phyloP scores from a whole-genome alignment of 2,113 vertebrate species.

The Gobius niger region DNA sequence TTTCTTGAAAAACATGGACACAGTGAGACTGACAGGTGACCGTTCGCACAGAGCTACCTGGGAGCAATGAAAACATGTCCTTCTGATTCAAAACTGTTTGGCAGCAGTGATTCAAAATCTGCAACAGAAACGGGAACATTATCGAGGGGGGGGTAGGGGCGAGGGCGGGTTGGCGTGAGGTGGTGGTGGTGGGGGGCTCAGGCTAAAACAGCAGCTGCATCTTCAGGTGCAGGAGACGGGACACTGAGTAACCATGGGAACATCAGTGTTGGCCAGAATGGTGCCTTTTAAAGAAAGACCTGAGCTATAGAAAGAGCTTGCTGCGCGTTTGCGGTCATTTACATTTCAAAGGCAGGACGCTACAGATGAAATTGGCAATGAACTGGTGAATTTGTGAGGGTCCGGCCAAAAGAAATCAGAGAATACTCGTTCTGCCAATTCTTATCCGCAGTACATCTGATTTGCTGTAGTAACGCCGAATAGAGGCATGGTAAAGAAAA shows the following conservation, averaged over 20 bases:
- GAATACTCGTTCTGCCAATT: too few species aligned
- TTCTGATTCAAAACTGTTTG: conserved; percentile 99
- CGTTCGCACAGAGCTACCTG: conserved; percentile 93
- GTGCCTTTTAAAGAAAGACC: conserved; percentile 76
- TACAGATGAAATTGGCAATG: background rate
- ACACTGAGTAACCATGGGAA: conserved; percentile 79
- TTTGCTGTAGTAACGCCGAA: too few species aligned
- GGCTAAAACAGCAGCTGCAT: conserved; percentile 71
- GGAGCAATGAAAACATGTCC: conserved; percentile 99
- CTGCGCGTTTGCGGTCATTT: too few species aligned
- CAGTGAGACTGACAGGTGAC: conserved; percentile 35
- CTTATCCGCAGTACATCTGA: too few species aligned
- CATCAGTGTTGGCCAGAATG: conserved; percentile 87
- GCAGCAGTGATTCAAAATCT: conserved; percentile 99
- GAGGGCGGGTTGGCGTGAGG: conserved; percentile 62
- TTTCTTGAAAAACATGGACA: conserved; percentile 27
- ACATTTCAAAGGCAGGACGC: background rate
- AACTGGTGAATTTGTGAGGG: background rate
- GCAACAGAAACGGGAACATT: conserved; percentile 99
- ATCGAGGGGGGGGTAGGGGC: conserved; percentile 79
- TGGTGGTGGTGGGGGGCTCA: conserved; percentile 42
- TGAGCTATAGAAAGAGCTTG: conserved; percentile 49
- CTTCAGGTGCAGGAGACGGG: conserved; percentile 77
- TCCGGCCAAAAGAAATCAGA: too few species aligned
- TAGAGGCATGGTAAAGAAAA: too few species aligned